These are phyloP conservation scores for Carabus problematicus DNA, from an alignment of 2,888 invertebrate genomes.

Conservation along the genomic window DNA sequence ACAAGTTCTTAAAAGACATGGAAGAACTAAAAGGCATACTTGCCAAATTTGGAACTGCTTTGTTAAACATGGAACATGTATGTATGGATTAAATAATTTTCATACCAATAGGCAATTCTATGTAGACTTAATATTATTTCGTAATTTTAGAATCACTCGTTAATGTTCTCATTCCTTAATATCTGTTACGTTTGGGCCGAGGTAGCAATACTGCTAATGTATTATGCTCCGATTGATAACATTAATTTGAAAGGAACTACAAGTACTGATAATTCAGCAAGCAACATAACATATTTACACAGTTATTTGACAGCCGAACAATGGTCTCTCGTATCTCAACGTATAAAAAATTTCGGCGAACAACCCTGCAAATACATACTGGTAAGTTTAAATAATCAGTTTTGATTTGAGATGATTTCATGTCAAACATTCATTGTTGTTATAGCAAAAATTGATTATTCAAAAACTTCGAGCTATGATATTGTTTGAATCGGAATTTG, in stretches of 20 bases:
- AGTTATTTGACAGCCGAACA: slow-evolving; percentile 54
- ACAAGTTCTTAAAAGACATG: slow-evolving; percentile 53
- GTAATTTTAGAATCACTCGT: slow-evolving; percentile 53
- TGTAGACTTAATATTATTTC: slow-evolving; percentile 11
- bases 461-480: slow-evolving; percentile 54
- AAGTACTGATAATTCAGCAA: slow-evolving; percentile 51
- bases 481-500: slow-evolving; percentile 52
- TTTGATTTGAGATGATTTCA: neutral
- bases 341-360: slow-evolving; percentile 58
- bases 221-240: slow-evolving; percentile 48
- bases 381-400: slow-evolving; percentile 46
- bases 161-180: slow-evolving; percentile 55
- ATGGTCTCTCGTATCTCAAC: slow-evolving; percentile 56
- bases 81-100: slow-evolving; percentile 43
- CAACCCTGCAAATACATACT: slow-evolving; percentile 52
- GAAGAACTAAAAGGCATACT: slow-evolving; percentile 51
- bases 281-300: slow-evolving; percentile 55
- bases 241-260: slow-evolving; percentile 46
- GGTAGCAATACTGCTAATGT: slow-evolving; percentile 52
- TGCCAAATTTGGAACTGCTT: slow-evolving; percentile 51
- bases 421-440: slow-evolving; percentile 37
- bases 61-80: slow-evolving; percentile 57
- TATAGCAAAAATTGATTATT: slow-evolving; percentile 55
- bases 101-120: neutral
- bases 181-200: slow-evolving; percentile 56